phyloP scores from a whole-genome alignment of 2,888 invertebrate species.

The Aplocera efformata region DNA sequence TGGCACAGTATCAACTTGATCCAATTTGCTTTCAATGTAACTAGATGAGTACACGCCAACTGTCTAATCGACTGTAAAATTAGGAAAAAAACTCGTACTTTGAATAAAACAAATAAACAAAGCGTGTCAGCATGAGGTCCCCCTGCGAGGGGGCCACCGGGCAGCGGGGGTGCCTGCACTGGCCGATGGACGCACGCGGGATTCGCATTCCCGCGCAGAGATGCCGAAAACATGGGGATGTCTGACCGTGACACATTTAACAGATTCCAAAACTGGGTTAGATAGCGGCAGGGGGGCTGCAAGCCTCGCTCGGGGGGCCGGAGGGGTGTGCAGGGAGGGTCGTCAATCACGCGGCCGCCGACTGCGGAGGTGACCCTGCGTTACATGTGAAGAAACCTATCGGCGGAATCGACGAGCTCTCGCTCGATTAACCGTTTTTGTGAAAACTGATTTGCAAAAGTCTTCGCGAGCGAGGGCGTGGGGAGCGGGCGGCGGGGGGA shows the following conservation, averaged over 20 bases:
- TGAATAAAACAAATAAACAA: too few relatives aligned
- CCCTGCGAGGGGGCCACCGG: too few relatives aligned
- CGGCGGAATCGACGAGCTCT: slow-evolving; percentile 24
- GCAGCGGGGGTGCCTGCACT: too few relatives aligned
- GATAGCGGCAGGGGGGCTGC: slow-evolving; percentile 8
- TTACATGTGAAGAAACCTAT: slow-evolving; percentile 28
- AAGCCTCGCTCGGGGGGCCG: not conserved
- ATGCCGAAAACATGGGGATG: slow-evolving; percentile 4
- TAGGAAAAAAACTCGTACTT: too few relatives aligned
- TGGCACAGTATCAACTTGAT: too few relatives aligned
- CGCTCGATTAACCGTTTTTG: slow-evolving; percentile 26
- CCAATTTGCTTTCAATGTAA: too few relatives aligned
- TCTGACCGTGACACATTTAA: slow-evolving; percentile 25
- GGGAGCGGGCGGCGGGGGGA: too few relatives aligned
- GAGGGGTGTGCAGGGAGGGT: slow-evolving; percentile 11
- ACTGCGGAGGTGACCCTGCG: slow-evolving; percentile 33
- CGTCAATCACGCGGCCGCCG: slow-evolving; percentile 33
- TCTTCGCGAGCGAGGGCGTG: not conserved
- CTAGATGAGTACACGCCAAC: too few relatives aligned
- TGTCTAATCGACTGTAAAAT: too few relatives aligned
- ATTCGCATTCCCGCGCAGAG: too few relatives aligned
- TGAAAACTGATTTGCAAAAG: slow-evolving; percentile 13
- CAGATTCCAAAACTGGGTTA: slow-evolving; percentile 23
- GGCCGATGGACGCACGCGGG: too few relatives aligned
- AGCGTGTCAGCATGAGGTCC: too few relatives aligned